Base-by-base conservation (phyloP, 2,113 vertebrate genomes). In the Corythoichthys haematopterus region DNA sequence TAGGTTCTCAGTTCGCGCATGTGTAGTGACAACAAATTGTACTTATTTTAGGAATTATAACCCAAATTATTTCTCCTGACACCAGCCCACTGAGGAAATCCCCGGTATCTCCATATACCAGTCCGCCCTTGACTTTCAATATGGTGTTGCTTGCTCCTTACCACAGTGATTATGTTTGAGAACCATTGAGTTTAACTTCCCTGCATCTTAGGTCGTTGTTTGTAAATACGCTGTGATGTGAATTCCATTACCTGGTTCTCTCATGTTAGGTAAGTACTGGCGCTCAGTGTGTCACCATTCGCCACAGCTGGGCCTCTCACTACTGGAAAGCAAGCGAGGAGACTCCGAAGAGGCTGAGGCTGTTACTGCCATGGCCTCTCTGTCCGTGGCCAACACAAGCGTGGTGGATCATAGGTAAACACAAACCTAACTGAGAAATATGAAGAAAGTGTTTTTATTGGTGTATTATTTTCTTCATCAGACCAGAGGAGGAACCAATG, bases 321-420 rank as follows among this genome's bases (percentile, higher is more conserved):
- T 95, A 82, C 84, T 91, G 79, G 95, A 97, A 82, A 94, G 93
- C 35, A 94, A 94, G 79, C 86, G 90, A 0, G 92, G 93, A 1
- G 94, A 97, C 82, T 90, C 83, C 0, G 95, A 95, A 79, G 95
- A 96, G 88, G 94, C 93, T 0, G 95, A 95, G 88, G 92, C 95
- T 0, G 93, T 97, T 85, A 96, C 88, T 0, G 95, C 95, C 69
- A 94, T 97, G 94, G 95, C 95, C 8, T 94, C 94, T 65, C 88
- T 97, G 56, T 96, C 95, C 0, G 94, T 97, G 80, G 94, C 92
- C 60, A 90, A 88, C 84, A 80, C 66, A 64, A 85, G 75, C 13
- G 80, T 91, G 0, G 91, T 94, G 90, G 94, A 93, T 68, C 88
- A 85, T 70, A 93, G 94, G 95, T 91, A 70, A 52, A 11, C 58